Evolutionary conservation across 2,113 vertebrate species (phyloP).

Genomic region (Oreocharis arfaki): DNA sequence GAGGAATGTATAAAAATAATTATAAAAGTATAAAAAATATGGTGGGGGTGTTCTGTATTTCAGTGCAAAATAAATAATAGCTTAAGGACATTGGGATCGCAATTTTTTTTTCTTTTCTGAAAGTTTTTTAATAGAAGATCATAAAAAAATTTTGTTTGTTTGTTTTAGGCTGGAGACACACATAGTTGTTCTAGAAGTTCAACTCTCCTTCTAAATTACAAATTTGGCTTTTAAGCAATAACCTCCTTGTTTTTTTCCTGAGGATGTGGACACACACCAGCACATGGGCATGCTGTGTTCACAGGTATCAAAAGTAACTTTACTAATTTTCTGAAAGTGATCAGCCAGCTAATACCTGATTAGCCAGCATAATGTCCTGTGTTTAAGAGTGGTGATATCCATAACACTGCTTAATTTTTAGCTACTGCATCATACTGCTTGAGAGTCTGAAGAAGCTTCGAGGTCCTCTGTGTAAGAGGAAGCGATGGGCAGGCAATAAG

Average conservation of each 20-base stretch:
- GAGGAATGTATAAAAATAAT: not conserved
- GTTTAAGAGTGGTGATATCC: not conserved
- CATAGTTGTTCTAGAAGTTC: not conserved
- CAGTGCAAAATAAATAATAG: not conserved
- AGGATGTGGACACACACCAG: not conserved
- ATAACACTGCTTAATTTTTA: not conserved
- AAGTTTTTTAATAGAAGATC: not conserved
- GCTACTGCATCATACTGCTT: not conserved
- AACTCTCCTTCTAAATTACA: not conserved
- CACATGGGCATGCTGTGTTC: not conserved
- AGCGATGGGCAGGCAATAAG: fast-evolving
- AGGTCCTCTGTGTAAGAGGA: not conserved
- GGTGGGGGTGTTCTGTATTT: fast-evolving
- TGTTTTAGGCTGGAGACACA: not conserved
- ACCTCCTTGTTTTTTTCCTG: not conserved
- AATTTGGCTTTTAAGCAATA: not conserved
- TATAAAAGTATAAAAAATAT: not conserved
- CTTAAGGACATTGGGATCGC: not conserved
- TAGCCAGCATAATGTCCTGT: not conserved
- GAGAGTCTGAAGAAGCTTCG: not conserved
- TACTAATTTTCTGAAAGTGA: not conserved
- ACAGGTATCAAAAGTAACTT: not conserved
- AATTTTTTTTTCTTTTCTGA: not conserved
- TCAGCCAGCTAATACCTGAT: not conserved
- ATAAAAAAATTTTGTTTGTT: not conserved